Percentiles rank a stretch among this genome's conserved stretches.
phyloP scores from a whole-genome alignment of 2,797 vertebrate genomes.

The Oreonectes daqikongensis region DNA sequence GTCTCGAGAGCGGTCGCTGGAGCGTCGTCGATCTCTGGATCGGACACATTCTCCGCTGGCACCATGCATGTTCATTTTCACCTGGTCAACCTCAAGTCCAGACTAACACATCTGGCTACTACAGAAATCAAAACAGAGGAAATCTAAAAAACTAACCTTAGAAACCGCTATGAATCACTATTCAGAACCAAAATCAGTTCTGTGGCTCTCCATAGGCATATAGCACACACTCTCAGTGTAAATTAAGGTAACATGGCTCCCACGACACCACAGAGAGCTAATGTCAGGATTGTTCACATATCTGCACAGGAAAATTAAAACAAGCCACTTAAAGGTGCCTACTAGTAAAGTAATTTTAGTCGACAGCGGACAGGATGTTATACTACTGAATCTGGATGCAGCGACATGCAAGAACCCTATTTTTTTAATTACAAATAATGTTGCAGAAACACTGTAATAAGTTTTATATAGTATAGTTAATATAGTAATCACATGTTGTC shows the following conservation, averaged over 20 bases:
- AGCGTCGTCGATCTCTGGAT: constrained; percentile 93
- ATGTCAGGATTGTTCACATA: constrained; percentile 6
- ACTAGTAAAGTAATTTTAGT: not conserved
- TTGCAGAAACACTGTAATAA: too few species aligned
- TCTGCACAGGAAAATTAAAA: not conserved
- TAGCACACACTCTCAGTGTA: not conserved
- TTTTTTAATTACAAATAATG: too few species aligned
- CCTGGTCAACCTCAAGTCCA: constrained; percentile 80
- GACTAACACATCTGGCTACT: constrained; percentile 82
- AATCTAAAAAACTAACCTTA: constrained; percentile 59
- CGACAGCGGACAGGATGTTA: too few species aligned
- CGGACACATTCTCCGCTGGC: constrained; percentile 90
- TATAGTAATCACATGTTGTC: too few species aligned
- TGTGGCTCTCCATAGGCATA: too few species aligned
- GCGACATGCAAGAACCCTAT: too few species aligned
- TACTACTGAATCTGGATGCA: not conserved
- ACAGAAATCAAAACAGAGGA: constrained; percentile 53
- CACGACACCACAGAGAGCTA: not conserved
- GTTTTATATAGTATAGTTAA: too few species aligned
- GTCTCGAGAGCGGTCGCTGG: constrained; percentile 95
- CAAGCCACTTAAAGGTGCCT: not conserved
- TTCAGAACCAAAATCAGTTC: too few species aligned
- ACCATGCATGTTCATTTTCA: constrained; percentile 95
- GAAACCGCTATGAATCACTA: constrained; percentile 83
- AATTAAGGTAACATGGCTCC: not conserved